Evolutionary conservation across 2,113 vertebrate species (phyloP).

Genomic region (Ammodramus savannarum): DNA sequence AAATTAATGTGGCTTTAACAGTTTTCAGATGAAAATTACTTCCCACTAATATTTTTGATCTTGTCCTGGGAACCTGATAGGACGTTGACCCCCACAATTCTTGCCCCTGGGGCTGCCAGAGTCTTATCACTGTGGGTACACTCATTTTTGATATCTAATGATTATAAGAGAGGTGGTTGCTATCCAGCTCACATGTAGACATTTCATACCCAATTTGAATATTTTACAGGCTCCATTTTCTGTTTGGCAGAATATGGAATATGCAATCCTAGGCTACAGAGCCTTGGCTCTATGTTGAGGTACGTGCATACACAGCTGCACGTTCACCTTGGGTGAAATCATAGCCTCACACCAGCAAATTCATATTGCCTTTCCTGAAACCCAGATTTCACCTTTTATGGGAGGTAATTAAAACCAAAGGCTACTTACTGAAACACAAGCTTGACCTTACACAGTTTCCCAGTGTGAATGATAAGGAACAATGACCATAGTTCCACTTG

Average conservation of each 20-base stretch:
- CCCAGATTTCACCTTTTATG: not conserved
- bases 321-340: not conserved
- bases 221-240: not conserved
- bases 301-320: not conserved
- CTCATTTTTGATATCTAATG: not conserved
- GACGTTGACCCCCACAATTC: not conserved
- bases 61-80: not conserved
- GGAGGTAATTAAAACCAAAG: conserved; percentile 22
- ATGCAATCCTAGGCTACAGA: not conserved
- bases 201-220: not conserved
- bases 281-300: not conserved
- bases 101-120: not conserved
- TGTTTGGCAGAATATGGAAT: not conserved
- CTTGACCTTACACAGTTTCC: conserved; percentile 2
- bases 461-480: not conserved
- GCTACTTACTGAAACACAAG: not conserved
- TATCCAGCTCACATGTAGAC: not conserved
- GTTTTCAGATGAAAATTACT: not conserved
- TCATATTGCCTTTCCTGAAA: not conserved
- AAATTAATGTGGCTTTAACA: not conserved
- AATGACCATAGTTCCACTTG: not conserved
- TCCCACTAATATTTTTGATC: not conserved
- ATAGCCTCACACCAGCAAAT: not conserved
- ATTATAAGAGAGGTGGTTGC: not conserved
- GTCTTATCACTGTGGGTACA: not conserved